These are phyloP conservation scores for Xanthorhoe spadicearia DNA, from an alignment of 2,888 invertebrate genomes.

Conservation along the genomic window DNA sequence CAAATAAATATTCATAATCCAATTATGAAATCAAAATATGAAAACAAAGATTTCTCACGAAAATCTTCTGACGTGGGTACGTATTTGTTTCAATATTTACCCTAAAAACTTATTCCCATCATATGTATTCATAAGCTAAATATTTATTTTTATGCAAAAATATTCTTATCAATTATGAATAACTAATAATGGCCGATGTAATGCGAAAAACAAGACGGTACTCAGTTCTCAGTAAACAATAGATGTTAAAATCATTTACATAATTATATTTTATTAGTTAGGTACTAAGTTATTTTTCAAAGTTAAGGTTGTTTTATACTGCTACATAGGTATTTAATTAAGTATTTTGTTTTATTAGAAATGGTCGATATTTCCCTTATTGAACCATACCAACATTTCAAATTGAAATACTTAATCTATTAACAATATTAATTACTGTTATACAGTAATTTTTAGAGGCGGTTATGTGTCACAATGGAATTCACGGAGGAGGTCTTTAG, in stretches of 20 bases:
- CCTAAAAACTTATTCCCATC: conserved; percentile 15
- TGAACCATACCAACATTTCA: background rate
- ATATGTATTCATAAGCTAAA: conserved; percentile 13
- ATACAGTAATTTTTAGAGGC: too few species aligned
- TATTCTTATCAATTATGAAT: conserved; percentile 13
- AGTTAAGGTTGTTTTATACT: conserved; percentile 8
- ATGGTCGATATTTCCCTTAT: too few species aligned
- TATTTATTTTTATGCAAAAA: conserved; percentile 4
- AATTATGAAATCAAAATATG: conserved; percentile 1
- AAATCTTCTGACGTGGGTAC: conserved; percentile 1
- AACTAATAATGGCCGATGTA: conserved; percentile 21
- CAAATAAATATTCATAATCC: conserved; percentile 7
- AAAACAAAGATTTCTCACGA: conserved; percentile 11
- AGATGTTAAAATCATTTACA: conserved; percentile 14
- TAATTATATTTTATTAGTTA: conserved; percentile 28
- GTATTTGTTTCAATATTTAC: conserved; percentile 10
- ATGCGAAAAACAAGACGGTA: conserved; percentile 18
- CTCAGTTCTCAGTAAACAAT: conserved; percentile 31
- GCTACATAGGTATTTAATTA: too few species aligned
- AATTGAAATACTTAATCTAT: too few species aligned
- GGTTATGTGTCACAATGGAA: too few species aligned
- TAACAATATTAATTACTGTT: too few species aligned
- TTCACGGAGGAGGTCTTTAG: too few species aligned
- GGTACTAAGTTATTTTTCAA: conserved; percentile 12
- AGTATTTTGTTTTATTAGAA: background rate